A percentile compares a stretch with the other conserved stretches of the same genome.
These are phyloP conservation scores for Periophthalmodon schlosseri DNA, from an alignment of 2,113 vertebrate genomes.

Conservation along the genomic window DNA sequence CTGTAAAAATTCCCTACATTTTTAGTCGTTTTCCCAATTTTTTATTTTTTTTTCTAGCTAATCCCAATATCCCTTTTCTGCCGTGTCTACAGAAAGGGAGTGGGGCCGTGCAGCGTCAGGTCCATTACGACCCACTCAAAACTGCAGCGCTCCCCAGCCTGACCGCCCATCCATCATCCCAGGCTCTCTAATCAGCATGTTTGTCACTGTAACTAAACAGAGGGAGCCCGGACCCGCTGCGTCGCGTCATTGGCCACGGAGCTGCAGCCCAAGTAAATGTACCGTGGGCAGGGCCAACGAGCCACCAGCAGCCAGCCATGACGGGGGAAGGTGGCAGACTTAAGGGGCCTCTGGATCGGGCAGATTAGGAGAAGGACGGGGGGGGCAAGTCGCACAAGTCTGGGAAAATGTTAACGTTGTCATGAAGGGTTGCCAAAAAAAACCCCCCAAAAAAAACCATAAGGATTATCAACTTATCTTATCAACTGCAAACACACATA, in stretches of 20 bases:
- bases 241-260: constrained; percentile 83
- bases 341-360: constrained; percentile 72
- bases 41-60: neutral
- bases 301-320: constrained; percentile 75
- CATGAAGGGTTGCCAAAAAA: too few species aligned
- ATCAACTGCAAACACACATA: too few species aligned
- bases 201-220: constrained; percentile 86
- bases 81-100: constrained; percentile 45
- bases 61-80: neutral
- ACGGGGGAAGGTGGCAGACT: constrained; percentile 74
- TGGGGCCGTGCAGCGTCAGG: constrained; percentile 83
- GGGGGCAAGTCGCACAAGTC: constrained; percentile 8
- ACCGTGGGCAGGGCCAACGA: constrained; percentile 76
- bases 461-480: too few species aligned
- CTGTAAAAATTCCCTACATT: too few species aligned
- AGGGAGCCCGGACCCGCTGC: constrained; percentile 66
- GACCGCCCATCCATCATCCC: constrained; percentile 84
- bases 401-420: too few species aligned
- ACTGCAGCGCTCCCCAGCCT: constrained; percentile 78
- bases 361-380: constrained; percentile 76
- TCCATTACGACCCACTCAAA: constrained; percentile 83
- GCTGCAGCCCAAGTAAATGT: constrained; percentile 84
- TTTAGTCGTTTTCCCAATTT: too few species aligned
- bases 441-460: too few species aligned
- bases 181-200: constrained; percentile 83